Evolutionary conservation across 2,113 vertebrate genomes (phyloP).

Genomic region (Eretmochelys imbricata): DNA sequence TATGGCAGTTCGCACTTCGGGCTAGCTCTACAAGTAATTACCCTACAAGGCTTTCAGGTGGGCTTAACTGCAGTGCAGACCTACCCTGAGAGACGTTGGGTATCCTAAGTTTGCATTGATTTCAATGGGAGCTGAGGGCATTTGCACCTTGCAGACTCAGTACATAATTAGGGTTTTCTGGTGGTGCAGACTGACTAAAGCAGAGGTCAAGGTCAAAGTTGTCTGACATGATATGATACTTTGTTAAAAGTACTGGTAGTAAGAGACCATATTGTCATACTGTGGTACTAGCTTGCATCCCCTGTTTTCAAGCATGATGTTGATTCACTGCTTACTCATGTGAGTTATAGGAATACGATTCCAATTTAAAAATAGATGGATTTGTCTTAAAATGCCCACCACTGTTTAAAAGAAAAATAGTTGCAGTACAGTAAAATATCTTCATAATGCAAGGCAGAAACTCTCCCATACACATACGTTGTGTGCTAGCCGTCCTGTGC

Average conservation of each 20-base stretch:
- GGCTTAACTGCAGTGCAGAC: neutral
- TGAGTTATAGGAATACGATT: neutral
- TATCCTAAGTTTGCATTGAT: neutral
- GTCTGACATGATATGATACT: neutral
- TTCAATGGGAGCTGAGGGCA: neutral
- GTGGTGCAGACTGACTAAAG: neutral
- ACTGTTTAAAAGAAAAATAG: neutral
- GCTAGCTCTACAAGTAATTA: neutral
- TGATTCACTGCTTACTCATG: neutral
- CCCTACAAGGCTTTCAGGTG: neutral
- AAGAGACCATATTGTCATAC: neutral
- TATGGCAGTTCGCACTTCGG: neutral
- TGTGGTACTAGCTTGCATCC: neutral
- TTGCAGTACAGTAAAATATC: neutral
- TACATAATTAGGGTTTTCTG: neutral
- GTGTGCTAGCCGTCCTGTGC: neutral
- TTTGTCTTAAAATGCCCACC: rapidly evolving
- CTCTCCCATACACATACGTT: neutral
- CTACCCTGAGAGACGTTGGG: neutral
- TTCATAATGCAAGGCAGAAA: neutral
- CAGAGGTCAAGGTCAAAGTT: neutral
- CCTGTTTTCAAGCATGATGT: rapidly evolving
- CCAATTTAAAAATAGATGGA: neutral
- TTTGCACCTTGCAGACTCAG: neutral
- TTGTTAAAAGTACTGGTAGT: neutral